Conservation (phyloP, 2,888 invertebrate species). For the Acrocyrtus sp. region DNA sequence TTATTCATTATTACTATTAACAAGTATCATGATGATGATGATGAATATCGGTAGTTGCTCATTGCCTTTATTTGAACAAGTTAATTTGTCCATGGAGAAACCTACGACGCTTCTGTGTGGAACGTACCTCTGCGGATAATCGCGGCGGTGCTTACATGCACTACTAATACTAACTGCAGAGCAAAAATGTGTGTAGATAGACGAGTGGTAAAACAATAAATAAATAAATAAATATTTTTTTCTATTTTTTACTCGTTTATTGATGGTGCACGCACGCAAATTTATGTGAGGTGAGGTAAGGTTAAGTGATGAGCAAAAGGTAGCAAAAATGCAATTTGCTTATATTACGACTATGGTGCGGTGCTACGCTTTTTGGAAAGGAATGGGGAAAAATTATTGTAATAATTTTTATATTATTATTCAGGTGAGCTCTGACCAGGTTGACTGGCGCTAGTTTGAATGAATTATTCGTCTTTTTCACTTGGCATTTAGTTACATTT, state of each 20-base stretch:
- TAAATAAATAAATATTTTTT: not conserved
- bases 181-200: not conserved
- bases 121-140: not conserved
- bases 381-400: constrained; percentile 19
- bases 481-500: not conserved
- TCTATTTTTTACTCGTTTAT: not conserved
- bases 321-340: not conserved
- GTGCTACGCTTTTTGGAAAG: not conserved
- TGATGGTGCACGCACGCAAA: not conserved
- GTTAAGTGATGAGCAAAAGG: constrained; percentile 1
- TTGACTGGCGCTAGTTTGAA: constrained; percentile 43
- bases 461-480: not conserved
- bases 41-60: not conserved
- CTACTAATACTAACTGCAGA: not conserved
- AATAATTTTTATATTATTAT: constrained; percentile 48
- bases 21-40: not conserved
- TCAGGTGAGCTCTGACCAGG: constrained; percentile 48
- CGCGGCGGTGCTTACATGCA: not conserved
- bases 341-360: not conserved
- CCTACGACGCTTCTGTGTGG: not conserved
- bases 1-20: constrained; percentile 36
- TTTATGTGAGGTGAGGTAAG: not conserved
- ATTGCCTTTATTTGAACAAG: not conserved
- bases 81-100: not conserved
- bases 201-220: constrained; percentile 5